Evolutionary conservation across 2,113 vertebrate species (phyloP).

Genomic region (Copsychus sechellarum): DNA sequence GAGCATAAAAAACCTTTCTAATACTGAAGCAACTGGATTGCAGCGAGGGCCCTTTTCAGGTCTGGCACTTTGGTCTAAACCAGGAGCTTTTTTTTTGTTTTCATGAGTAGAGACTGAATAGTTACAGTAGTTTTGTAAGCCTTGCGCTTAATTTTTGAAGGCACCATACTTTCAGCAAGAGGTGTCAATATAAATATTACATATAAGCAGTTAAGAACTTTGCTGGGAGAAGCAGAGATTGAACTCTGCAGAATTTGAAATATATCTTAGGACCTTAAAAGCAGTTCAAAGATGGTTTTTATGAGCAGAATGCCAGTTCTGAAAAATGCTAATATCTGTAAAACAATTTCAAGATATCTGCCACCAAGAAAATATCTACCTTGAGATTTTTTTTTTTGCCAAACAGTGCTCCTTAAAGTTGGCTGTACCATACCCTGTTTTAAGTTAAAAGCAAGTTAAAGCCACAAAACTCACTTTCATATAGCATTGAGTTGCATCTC

Average conservation of each 20-base stretch:
- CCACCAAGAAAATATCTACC: background rate
- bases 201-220: background rate
- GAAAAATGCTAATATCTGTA: background rate
- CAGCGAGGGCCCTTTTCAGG: background rate
- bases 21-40: background rate
- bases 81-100: background rate
- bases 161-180: background rate
- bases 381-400: background rate
- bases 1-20: background rate
- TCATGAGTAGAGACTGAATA: background rate
- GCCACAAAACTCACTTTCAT: conserved; percentile 82
- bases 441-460: background rate
- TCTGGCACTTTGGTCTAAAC: background rate
- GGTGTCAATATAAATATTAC: background rate
- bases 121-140: background rate
- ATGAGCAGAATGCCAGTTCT: background rate
- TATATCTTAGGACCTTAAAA: background rate
- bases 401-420: background rate
- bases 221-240: background rate
- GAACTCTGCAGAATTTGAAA: background rate
- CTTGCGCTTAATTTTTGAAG: background rate
- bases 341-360: background rate
- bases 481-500: conserved; percentile 89
- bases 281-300: background rate
- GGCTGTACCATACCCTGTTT: background rate